Evolutionary conservation across 1,140 invertebrate species (phyloP), one percentile per base, ranked within the genome.

Genomic region (Palaemon carinicauda): DNA sequence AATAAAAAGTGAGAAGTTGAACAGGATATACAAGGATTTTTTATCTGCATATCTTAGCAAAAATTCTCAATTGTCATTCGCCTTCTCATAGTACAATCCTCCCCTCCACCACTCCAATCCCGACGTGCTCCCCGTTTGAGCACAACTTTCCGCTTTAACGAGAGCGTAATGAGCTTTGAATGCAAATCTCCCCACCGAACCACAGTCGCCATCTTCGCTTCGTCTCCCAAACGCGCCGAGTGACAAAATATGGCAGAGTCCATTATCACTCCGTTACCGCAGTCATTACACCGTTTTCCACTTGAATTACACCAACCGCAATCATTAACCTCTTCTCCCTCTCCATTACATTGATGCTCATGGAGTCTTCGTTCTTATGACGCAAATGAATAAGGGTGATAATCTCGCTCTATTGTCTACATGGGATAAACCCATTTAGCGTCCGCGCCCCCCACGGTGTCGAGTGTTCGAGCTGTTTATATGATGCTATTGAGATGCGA

Each of bases 261-360:
- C 31, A 80, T 80, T 80, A 56, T 80, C 33, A 24, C 54, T 33
- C 52, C 78, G 78, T 80, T 80, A 80, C 78, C 78, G 78, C 78
- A 80, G 78, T 80, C 78, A 80, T 80, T 80, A 80, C 78, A 80
- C 78, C 78, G 78, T 80, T 80, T 80, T 80, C 78, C 78, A 80
- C 78, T 54, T 80, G 78, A 80, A 80, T 60, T 80, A 80, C 78
- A 80, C 78, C 78, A 60, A 29, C 54, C 78, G 54, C 78, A 80
- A 54, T 65, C 54, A 54, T 21, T 14, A 33, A 54, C 29, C 54
- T 33, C 27, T 31, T 33, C 1, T 27, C 78, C 78, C 1, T 54
- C 17, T 7, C 17, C 5, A 31, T n/a, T 3, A 9, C 52, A 1
- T 19, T 12, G 24, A 9, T 31, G 21, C 14, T 5, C 24, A 21